These are phyloP conservation scores for Gymnoscopelus braueri DNA, from an alignment of 2,797 vertebrate species.

Conservation along the genomic window DNA sequence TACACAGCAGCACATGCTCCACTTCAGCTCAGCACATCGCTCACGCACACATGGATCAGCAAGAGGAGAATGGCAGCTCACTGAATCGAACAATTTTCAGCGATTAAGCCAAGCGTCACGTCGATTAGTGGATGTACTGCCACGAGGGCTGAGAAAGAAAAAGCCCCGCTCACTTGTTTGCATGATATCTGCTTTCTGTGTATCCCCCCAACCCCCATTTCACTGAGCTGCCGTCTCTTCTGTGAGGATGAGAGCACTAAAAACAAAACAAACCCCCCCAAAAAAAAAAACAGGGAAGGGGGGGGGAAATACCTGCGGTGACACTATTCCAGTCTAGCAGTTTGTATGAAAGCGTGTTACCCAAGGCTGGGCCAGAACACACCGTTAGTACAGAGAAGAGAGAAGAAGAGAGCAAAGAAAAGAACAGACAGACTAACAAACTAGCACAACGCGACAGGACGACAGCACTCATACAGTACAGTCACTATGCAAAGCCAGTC, in stretches of 20 bases:
- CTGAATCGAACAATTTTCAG: conserved; percentile 73
- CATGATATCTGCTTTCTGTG: too few relatives aligned
- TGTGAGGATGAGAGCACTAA: conserved; percentile 90
- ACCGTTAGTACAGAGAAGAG: conserved; percentile 92
- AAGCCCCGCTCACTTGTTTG: not conserved
- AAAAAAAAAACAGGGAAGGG: too few relatives aligned
- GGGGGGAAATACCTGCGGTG: conserved; percentile 98
- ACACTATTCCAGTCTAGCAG: conserved; percentile 99
- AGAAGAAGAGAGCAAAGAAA: conserved; percentile 63
- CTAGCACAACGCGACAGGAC: conserved; percentile 87
- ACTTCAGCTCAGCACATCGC: conserved; percentile 63
- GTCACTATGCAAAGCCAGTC: conserved; percentile 49
- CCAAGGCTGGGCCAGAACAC: conserved; percentile 99
- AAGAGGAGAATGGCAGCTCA: conserved; percentile 96
- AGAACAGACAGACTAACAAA: conserved; percentile 90
- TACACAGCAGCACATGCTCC: conserved; percentile 70
- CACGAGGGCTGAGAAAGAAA: not conserved
- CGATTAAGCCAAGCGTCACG: not conserved
- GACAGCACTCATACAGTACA: conserved; percentile 87
- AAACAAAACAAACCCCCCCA: conserved; percentile 38
- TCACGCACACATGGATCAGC: conserved; percentile 68
- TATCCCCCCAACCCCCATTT: conserved; percentile 58
- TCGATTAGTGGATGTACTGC: not conserved
- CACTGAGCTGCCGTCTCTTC: conserved; percentile 98
- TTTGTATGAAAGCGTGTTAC: conserved; percentile 99